These are phyloP conservation scores for Nymphalis urticae DNA, from an alignment of 2,888 invertebrate species.

Conservation along the genomic window DNA sequence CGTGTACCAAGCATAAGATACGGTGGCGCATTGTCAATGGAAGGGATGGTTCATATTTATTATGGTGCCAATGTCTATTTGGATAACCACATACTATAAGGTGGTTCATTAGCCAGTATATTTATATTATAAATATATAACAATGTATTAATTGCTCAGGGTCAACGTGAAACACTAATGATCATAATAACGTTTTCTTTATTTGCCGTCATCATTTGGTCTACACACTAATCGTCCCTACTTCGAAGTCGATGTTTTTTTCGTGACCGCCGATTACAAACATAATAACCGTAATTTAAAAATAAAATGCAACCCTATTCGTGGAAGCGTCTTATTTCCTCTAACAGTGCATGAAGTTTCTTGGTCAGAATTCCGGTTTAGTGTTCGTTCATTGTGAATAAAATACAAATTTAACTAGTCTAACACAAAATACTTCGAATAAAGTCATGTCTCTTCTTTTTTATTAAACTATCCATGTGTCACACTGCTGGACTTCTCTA, in stretches of 20 bases:
- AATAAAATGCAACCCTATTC: constrained; percentile 57
- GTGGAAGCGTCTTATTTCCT: constrained; percentile 59
- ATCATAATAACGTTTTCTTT: not conserved
- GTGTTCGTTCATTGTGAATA: not conserved
- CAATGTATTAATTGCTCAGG: not conserved
- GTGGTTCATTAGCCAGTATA: too few species aligned
- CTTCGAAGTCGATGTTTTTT: constrained; percentile 43
- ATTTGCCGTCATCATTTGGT: constrained; percentile 42
- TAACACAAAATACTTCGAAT: not conserved
- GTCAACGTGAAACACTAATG: not conserved
- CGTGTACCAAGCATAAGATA: too few species aligned
- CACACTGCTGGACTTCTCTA: too few species aligned
- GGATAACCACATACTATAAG: too few species aligned
- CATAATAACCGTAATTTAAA: constrained; percentile 67
- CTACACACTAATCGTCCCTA: constrained; percentile 33
- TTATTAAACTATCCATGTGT: too few species aligned
- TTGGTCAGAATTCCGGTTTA: constrained; percentile 31
- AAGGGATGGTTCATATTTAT: too few species aligned
- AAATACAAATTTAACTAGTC: not conserved
- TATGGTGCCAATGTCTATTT: too few species aligned
- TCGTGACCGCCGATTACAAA: constrained; percentile 53
- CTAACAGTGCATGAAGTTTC: constrained; percentile 51
- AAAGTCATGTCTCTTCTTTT: not conserved
- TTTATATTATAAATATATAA: too few species aligned
- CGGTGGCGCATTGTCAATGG: too few species aligned